Evolutionary conservation across 1,140 invertebrate genomes (phyloP).

Genomic region (Ditylenchus dipsaci): DNA sequence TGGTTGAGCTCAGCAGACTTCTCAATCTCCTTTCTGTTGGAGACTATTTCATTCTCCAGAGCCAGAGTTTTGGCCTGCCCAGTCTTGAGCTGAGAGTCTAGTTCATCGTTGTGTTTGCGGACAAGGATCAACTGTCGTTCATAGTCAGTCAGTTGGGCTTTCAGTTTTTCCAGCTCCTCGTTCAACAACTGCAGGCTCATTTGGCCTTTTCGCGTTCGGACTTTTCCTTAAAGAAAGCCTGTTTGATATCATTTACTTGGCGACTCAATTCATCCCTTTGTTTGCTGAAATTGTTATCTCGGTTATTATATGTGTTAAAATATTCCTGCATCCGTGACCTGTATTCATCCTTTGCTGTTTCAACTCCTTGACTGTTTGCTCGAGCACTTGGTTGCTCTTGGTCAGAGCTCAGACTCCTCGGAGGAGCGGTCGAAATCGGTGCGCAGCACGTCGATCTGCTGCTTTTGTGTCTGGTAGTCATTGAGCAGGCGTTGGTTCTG

Average conservation of each 20-base stretch:
- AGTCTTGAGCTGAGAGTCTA: constrained; percentile 55
- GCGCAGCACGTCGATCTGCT: constrained; percentile 38
- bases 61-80: constrained; percentile 46
- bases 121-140: constrained; percentile 52
- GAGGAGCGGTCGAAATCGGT: constrained; percentile 41
- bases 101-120: constrained; percentile 54
- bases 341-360: constrained; percentile 53
- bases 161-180: constrained; percentile 54
- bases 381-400: constrained; percentile 37
- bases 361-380: constrained; percentile 51
- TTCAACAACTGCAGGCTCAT: constrained; percentile 29
- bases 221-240: constrained; percentile 44
- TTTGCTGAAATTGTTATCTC: constrained; percentile 36
- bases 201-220: constrained; percentile 29
- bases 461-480: constrained; percentile 41
- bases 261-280: constrained; percentile 50
- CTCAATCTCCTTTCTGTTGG: constrained; percentile 49
- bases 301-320: too few relatives aligned
- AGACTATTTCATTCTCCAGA: constrained; percentile 51
- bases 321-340: constrained; percentile 17
- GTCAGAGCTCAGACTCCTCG: constrained; percentile 41
- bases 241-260: constrained; percentile 46
- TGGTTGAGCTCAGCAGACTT: constrained; percentile 53
- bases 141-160: constrained; percentile 45
- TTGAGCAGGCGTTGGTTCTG: constrained; percentile 27